A percentile compares a stretch with the other conserved stretches of the same genome.
These are phyloP conservation scores for Fundulus diaphanus DNA, from an alignment of 2,797 vertebrate species.

Conservation along the genomic window DNA sequence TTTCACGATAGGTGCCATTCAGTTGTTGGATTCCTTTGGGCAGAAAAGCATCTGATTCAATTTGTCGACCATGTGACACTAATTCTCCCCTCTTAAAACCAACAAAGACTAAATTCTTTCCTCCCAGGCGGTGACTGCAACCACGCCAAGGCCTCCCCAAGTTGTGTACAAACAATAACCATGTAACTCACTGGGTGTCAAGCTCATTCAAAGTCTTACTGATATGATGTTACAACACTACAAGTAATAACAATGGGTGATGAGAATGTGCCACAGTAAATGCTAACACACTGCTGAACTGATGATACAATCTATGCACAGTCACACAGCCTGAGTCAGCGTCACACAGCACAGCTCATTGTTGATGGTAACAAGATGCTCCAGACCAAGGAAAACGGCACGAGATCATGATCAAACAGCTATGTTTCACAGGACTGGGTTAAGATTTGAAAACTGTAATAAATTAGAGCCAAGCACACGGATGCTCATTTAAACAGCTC, in stretches of 20 bases:
- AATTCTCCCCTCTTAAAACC: constrained; percentile 55
- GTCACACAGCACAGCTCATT: background rate
- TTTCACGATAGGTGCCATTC: constrained; percentile 33
- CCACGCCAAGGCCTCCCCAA: constrained; percentile 19
- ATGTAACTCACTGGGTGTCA: background rate
- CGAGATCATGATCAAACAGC: background rate
- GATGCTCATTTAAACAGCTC: background rate
- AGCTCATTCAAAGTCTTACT: constrained; percentile 2
- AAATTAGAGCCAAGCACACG: too few relatives aligned
- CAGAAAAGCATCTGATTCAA: constrained; percentile 63
- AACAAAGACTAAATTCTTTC: constrained; percentile 50
- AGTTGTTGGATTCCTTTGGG: constrained; percentile 42
- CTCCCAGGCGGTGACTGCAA: constrained; percentile 26
- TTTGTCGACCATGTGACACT: constrained; percentile 64
- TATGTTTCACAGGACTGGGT: background rate
- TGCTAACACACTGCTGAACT: background rate
- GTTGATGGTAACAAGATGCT: background rate
- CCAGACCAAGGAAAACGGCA: background rate
- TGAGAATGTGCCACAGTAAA: background rate
- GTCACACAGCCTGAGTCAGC: background rate
- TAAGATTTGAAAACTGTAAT: background rate
- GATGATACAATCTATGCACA: background rate
- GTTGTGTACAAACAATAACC: constrained; percentile 7
- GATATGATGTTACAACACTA: constrained; percentile 7
- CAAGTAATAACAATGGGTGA: background rate